A percentile compares a stretch with the other conserved stretches of the same genome.
phyloP scores from a whole-genome alignment of 2,113 vertebrate species.

The Trichomycterus rosablanca region DNA sequence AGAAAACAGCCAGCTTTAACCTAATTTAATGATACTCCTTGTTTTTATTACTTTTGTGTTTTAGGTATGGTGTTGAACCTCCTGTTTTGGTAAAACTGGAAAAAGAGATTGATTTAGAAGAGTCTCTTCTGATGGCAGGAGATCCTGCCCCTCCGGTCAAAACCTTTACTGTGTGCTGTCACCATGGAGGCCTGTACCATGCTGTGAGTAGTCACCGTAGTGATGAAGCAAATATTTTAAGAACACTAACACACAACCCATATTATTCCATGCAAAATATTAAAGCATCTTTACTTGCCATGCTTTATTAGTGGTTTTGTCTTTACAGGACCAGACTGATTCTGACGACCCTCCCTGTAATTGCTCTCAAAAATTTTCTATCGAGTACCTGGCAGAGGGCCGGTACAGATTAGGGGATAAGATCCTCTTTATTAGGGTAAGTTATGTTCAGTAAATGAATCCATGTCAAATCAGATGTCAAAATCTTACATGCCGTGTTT shows the following conservation, averaged over 20 bases:
- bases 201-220: conserved; percentile 69
- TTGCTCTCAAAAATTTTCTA: conserved; percentile 90
- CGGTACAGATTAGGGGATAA: conserved; percentile 94
- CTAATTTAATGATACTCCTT: no score
- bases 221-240: background rate
- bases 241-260: background rate
- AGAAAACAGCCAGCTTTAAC: no score
- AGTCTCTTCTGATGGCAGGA: conserved; percentile 79
- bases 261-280: no score
- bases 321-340: conserved; percentile 77
- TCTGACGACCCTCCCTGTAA: conserved; percentile 88
- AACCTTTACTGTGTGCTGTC: conserved; percentile 85
- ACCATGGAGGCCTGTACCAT: conserved; percentile 81
- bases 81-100: conserved; percentile 93
- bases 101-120: conserved; percentile 96
- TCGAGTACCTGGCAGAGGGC: conserved; percentile 95
- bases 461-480: background rate
- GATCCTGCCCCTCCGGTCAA: conserved; percentile 70
- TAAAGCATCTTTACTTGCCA: no score
- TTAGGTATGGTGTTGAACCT: conserved; percentile 90
- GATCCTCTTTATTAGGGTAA: conserved; percentile 95
- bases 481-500: no score
- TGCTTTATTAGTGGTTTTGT: no score
- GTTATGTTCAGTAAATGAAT: no score
- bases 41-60: background rate